These are phyloP conservation scores for Cololabis saira DNA, from an alignment of 2,113 vertebrate species.

Conservation along the genomic window DNA sequence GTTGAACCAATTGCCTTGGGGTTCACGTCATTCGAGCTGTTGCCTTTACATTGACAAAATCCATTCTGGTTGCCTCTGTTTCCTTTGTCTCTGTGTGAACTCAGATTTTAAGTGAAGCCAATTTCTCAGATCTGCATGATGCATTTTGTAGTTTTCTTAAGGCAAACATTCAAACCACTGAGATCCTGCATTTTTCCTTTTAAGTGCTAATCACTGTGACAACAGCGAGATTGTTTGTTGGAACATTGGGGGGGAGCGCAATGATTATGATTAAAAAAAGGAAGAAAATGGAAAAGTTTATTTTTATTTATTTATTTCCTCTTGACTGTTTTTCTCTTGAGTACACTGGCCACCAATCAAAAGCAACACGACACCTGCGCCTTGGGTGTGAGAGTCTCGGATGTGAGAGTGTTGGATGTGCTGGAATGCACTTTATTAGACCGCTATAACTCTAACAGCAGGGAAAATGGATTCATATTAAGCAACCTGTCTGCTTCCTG, in stretches of 20 bases:
- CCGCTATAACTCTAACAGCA: slow-evolving; percentile 26
- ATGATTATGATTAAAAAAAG: background rate
- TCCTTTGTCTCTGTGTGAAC: slow-evolving; percentile 35
- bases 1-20: slow-evolving; percentile 21
- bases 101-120: slow-evolving; percentile 8
- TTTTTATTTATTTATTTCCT: background rate
- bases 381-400: slow-evolving; percentile 18
- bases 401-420: slow-evolving; percentile 26
- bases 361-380: slow-evolving; percentile 48
- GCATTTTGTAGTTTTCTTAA: slow-evolving; percentile 29
- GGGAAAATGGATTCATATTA: slow-evolving; percentile 30
- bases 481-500: slow-evolving; percentile 36
- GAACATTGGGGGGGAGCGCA: slow-evolving; percentile 3
- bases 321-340: background rate
- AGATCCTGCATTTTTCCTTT: too few relatives aligned
- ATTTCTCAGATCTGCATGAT: slow-evolving; percentile 14
- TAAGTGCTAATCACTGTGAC: too few relatives aligned
- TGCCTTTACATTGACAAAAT: slow-evolving; percentile 28
- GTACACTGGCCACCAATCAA: slow-evolving; percentile 27
- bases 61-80: slow-evolving; percentile 10
- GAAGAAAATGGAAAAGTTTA: background rate
- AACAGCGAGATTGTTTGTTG: too few relatives aligned
- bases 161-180: slow-evolving; percentile 24
- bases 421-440: slow-evolving; percentile 49
- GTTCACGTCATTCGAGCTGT: slow-evolving; percentile 29